Evolutionary conservation across 2,797 vertebrate genomes (phyloP).

Genomic region (Menidia menidia): DNA sequence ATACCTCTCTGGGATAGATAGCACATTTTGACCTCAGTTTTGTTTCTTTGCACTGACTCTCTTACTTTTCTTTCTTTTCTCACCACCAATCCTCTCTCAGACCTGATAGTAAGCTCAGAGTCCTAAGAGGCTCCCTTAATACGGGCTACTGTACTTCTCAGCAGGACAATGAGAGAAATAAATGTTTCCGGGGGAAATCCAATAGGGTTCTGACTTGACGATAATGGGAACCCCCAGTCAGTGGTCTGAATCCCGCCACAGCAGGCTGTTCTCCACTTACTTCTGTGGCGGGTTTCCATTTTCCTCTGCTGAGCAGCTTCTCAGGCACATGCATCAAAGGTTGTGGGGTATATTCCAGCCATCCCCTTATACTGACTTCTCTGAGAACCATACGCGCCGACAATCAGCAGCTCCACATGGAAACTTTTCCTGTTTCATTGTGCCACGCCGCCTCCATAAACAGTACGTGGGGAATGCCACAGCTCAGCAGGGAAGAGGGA

Average conservation of each 20-base stretch:
- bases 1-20: constrained; percentile 25
- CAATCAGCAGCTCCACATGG: constrained; percentile 50
- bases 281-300: constrained; percentile 35
- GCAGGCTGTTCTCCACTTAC: constrained; percentile 32
- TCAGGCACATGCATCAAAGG: constrained; percentile 35
- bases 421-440: constrained; percentile 53
- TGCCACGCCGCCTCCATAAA: constrained; percentile 60
- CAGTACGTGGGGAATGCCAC: constrained; percentile 56
- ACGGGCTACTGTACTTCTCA: constrained; percentile 64
- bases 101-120: constrained; percentile 45
- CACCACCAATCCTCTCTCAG: constrained; percentile 15
- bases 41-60: constrained; percentile 3
- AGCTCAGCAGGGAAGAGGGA: constrained; percentile 50
- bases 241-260: constrained; percentile 31
- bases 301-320: constrained; percentile 21
- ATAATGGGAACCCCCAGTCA: constrained; percentile 65
- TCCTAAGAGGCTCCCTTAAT: constrained; percentile 65
- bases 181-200: constrained; percentile 76
- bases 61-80: constrained; percentile 1
- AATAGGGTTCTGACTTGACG: constrained; percentile 65
- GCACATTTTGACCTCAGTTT: constrained; percentile 16
- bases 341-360: constrained; percentile 48
- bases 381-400: constrained; percentile 46
- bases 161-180: constrained; percentile 66
- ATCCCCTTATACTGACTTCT: constrained; percentile 34